Percentiles rank a stretch among this genome's conserved stretches.
These are phyloP conservation scores for Leptogaster cylindrica DNA, from an alignment of 2,888 invertebrate species.

Conservation along the genomic window DNA sequence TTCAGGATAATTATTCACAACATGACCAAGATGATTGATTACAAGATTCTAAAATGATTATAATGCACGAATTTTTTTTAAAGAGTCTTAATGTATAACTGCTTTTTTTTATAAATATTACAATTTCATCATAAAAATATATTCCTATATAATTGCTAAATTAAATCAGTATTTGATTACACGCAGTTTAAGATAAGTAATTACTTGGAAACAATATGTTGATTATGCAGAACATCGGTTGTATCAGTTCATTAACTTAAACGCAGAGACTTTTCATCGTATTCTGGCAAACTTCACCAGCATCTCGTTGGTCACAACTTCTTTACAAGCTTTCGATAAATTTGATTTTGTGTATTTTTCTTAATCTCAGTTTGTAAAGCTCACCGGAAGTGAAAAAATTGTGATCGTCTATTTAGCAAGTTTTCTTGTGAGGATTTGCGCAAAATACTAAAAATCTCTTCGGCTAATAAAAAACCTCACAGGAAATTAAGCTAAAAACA, in stretches of 20 bases:
- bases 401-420: too few species aligned
- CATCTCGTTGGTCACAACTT: too few species aligned
- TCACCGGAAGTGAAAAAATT: too few species aligned
- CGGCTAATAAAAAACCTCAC: too few species aligned
- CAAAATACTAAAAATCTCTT: too few species aligned
- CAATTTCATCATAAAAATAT: conserved; percentile 34
- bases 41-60: conserved; percentile 10
- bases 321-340: too few species aligned
- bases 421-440: too few species aligned
- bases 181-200: conserved; percentile 20
- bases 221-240: conserved; percentile 2
- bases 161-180: conserved; percentile 19
- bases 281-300: too few species aligned
- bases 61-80: conserved; percentile 9
- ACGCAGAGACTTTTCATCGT: neutral
- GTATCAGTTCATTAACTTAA: conserved; percentile 26
- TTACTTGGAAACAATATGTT: conserved; percentile 21
- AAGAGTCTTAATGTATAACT: conserved; percentile 24
- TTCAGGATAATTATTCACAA: conserved; percentile 25
- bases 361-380: too few species aligned
- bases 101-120: conserved; percentile 23
- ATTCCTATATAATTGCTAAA: conserved; percentile 21
- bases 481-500: too few species aligned
- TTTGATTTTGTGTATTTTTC: too few species aligned
- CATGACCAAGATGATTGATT: conserved; percentile 12